These are phyloP conservation scores for Gadus macrocephalus DNA, from an alignment of 2,113 vertebrate species.

Conservation along the genomic window DNA sequence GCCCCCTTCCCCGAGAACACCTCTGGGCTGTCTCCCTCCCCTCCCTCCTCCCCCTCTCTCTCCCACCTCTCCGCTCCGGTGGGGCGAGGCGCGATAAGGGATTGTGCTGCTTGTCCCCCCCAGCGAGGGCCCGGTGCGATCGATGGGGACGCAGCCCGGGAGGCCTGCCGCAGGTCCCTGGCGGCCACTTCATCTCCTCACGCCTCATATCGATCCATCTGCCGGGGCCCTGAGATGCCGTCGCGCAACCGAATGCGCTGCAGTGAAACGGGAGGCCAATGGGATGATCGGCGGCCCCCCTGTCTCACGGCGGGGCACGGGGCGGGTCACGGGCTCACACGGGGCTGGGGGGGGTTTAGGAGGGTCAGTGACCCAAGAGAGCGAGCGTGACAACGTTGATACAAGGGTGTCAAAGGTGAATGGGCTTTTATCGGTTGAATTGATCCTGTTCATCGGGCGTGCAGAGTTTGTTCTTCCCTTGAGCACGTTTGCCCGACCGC, in stretches of 20 bases:
- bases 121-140: slow-evolving; percentile 9
- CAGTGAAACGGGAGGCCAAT: neutral
- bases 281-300: no score
- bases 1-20: no score
- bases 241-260: neutral
- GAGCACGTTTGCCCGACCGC: no score
- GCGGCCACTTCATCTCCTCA: slow-evolving; percentile 20
- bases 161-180: slow-evolving; percentile 14
- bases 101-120: slow-evolving; percentile 14
- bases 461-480: no score
- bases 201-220: slow-evolving; percentile 23
- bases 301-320: neutral
- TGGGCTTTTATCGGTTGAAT: no score
- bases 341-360: no score
- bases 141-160: neutral
- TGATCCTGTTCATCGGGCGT: no score
- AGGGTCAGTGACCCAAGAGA: no score
- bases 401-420: no score
- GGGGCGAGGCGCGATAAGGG: slow-evolving; percentile 6
- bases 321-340: no score
- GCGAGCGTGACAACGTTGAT: no score
- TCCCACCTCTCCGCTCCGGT: slow-evolving; percentile 6
- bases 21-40: neutral
- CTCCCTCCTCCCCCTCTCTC: slow-evolving; percentile 5
- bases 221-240: neutral